phyloP scores from a whole-genome alignment of 2,113 vertebrate species.

The Rostratula benghalensis region DNA sequence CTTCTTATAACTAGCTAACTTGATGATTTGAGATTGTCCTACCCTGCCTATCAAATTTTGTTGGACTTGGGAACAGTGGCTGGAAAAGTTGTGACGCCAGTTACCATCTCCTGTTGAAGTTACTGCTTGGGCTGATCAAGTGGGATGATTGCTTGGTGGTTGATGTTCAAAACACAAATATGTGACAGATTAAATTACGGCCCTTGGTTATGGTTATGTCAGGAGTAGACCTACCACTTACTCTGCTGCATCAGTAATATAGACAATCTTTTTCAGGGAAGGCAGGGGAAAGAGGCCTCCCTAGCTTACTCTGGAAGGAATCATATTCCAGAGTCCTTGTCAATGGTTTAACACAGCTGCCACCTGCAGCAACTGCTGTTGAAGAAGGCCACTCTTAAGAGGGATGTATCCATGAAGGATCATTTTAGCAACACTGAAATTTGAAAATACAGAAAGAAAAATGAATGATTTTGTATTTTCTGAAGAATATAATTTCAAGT shows the following conservation, averaged over 20 bases:
- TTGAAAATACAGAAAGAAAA: background rate
- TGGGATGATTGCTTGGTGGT: background rate
- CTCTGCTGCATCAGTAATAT: background rate
- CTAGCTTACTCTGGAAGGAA: background rate
- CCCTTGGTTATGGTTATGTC: background rate
- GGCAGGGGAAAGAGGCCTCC: background rate
- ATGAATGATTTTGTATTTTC: background rate
- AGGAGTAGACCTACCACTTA: background rate
- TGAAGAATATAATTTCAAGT: background rate
- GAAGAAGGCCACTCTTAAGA: background rate
- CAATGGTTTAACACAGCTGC: background rate
- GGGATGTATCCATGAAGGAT: background rate
- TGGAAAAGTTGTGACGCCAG: background rate
- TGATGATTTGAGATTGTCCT: background rate
- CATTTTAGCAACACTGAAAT: background rate
- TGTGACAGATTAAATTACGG: background rate
- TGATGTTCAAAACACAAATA: background rate
- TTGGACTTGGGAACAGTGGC: background rate
- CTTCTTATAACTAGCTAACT: background rate
- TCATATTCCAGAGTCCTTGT: background rate
- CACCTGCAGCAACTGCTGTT: background rate
- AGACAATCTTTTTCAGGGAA: background rate
- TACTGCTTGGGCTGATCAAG: background rate
- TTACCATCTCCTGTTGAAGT: background rate
- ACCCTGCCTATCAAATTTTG: background rate